These are phyloP conservation scores for Trididemnum clinides DNA, from an alignment of 23 tunicate species.

Conservation along the genomic window DNA sequence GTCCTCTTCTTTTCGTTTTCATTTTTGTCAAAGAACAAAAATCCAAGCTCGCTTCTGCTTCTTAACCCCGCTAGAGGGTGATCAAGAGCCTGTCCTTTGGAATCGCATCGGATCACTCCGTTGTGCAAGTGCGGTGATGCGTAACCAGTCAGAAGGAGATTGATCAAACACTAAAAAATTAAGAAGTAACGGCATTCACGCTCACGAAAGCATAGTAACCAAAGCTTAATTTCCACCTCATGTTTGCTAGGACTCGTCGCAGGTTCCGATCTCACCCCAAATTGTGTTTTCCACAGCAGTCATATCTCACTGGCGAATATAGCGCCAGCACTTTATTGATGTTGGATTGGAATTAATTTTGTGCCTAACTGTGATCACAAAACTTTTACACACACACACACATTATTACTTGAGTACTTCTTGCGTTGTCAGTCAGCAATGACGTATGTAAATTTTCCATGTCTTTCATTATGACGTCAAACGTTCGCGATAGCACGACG, in stretches of 20 bases:
- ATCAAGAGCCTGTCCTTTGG: conserved; percentile 58
- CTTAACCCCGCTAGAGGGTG: conserved; percentile 59
- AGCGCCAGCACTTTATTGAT: no score
- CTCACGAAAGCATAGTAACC: no score
- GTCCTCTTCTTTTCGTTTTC: conserved; percentile 69
- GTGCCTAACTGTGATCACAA: no score
- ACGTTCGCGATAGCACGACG: conserved; percentile 67
- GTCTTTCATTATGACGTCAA: conserved; percentile 53
- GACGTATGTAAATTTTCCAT: conserved; percentile 50
- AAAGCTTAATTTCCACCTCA: no score
- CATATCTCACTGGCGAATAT: no score
- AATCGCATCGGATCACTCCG: conserved; percentile 66
- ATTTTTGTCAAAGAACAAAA: conserved; percentile 71
- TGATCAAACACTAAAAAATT: conserved; percentile 62
- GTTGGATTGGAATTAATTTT: no score
- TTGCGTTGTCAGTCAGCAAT: conserved; percentile 71
- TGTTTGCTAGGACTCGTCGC: no score
- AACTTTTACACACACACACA: no score
- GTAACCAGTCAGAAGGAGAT: conserved; percentile 60
- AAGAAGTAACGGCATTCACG: no score
- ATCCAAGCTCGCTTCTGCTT: conserved; percentile 74
- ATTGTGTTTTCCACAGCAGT: no score
- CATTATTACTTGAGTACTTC: conserved; percentile 73
- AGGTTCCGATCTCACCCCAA: no score
- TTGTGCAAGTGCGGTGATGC: conserved; percentile 76